Base-by-base conservation (phyloP, 2,113 vertebrate genomes). In the Saccopteryx bilineata region DNA sequence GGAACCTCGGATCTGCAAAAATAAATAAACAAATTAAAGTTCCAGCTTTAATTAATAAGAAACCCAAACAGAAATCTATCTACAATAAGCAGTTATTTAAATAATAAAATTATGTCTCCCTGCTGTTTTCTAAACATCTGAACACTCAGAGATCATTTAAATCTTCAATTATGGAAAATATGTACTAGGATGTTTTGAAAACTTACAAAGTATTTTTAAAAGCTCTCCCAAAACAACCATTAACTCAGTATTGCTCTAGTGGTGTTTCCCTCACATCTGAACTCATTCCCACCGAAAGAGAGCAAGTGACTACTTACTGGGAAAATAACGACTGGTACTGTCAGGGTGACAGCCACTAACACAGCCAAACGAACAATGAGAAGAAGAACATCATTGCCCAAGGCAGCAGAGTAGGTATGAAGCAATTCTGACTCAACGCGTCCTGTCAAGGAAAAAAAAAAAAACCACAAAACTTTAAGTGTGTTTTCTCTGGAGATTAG, bases 311-410 rank as follows among this genome's bases (percentile, higher is more conserved):
- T 21, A 99, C 99, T 99, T 98, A 99, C 99, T 3, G 99, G 99
- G 97, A 99, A 99, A 95, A 99, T 99, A 71, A 99, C 99, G 14
- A 99, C 99, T 7, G 99, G 99, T 2, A 99, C 99, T 8, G 99
- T 99, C 87, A 99, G 98, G 2, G 99, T 99, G 75, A 99, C 99
- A 26, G 99, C 99, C 68, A 99, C 96, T 93, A 99, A 98, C 75
- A 99, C 99, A 19, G 99, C 99, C 23, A 99, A 97, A 24, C 99
- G 99, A 60, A 99, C 99, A 72, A 99, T 98, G 48, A 99, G 99
- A 60, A 99, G 99, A 66, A 99, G 54, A 69, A 99, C 78, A n/a
- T 99, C 99, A 54, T 97, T 72, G 83, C 98, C 97, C 97, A 99
- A 95, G 61, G 99, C 66, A 26, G 96, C 98, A 13, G 99, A 99